Conservation (phyloP, 2,797 vertebrate species). For the Holocentrus rufus region DNA sequence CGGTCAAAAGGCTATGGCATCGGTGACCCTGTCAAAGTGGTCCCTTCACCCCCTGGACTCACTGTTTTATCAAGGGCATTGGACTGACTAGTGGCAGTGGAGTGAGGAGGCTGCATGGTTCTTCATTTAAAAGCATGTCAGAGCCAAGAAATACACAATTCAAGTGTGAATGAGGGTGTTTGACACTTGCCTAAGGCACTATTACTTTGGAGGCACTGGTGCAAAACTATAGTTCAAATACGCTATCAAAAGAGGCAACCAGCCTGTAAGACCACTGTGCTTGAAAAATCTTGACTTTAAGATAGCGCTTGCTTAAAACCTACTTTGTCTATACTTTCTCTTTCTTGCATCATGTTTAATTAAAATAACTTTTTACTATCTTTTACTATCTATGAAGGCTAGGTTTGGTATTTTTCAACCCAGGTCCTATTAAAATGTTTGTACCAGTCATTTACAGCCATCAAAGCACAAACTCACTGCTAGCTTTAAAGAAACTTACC, state of each 20-base stretch:
- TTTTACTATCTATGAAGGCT: no score
- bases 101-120: not conserved
- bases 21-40: constrained; percentile 32
- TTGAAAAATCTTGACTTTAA: not conserved
- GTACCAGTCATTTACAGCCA: no score
- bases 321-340: not conserved
- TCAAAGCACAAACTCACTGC: no score
- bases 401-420: no score
- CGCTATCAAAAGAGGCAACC: not conserved
- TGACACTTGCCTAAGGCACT: no score
- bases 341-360: not conserved
- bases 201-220: no score
- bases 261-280: not conserved
- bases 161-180: no score
- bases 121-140: not conserved
- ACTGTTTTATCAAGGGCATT: constrained; percentile 28
- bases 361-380: no score
- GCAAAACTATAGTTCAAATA: no score
- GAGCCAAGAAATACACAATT: not conserved
- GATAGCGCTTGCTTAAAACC: not conserved
- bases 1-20: constrained; percentile 17
- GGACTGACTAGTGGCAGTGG: constrained; percentile 5
- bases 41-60: constrained; percentile 16
- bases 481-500: no score
- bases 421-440: no score